Evolutionary conservation across 2,797 vertebrate species (phyloP).

Genomic region (Triplophysa yarkandensis): DNA sequence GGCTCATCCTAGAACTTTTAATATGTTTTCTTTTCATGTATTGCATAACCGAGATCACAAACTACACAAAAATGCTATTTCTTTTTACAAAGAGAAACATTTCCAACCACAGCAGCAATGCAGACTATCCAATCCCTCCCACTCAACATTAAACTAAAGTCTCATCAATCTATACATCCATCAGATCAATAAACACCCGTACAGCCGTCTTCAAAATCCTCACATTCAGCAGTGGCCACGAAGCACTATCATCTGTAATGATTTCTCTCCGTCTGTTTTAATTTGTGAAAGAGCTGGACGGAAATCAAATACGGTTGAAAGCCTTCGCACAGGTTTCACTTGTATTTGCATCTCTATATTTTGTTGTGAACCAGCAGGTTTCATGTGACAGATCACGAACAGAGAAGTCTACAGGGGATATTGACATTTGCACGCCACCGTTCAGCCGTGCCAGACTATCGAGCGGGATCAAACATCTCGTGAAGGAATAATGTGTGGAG

Average conservation of each 20-base stretch:
- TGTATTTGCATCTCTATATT: constrained; percentile 6
- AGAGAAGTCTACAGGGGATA: constrained; percentile 29
- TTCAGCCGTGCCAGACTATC: constrained; percentile 9
- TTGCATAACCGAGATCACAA: constrained; percentile 1
- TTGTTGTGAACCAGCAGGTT: constrained; percentile 2
- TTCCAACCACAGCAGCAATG: neutral
- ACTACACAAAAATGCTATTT: neutral
- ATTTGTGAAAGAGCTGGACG: neutral
- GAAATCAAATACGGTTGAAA: neutral
- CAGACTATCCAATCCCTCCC: too few species aligned
- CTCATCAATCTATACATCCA: neutral
- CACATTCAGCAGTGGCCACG: neutral
- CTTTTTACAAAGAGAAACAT: neutral
- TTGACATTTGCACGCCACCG: constrained; percentile 24
- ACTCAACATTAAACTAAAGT: neutral
- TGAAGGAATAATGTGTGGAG: constrained; percentile 9
- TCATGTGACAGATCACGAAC: constrained; percentile 18
- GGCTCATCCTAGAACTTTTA: constrained; percentile 7
- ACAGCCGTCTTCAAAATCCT: neutral
- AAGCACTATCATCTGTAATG: neutral
- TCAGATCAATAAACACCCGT: too few species aligned
- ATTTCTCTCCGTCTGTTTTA: constrained; percentile 2
- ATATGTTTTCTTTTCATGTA: neutral
- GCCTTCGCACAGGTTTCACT: neutral
- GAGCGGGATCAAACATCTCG: constrained; percentile 15